phyloP scores from a whole-genome alignment of 2,888 invertebrate genomes.

The Entomobrya multifasciata region DNA sequence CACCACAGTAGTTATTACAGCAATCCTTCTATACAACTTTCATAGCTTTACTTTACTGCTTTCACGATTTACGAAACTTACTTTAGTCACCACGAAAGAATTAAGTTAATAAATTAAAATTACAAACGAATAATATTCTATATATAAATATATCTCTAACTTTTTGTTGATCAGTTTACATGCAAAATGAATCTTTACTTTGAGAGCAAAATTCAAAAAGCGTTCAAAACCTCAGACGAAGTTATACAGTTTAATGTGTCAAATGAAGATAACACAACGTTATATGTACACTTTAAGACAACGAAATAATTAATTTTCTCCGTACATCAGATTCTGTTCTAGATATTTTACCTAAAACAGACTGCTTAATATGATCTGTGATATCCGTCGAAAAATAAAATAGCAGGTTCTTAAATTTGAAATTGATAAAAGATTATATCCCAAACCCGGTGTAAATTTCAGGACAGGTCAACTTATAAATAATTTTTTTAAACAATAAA shows the following conservation, averaged over 20 bases:
- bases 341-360: constrained; percentile 47
- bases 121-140: background rate
- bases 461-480: background rate
- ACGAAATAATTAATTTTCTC: constrained; percentile 21
- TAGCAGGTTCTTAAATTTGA: constrained; percentile 33
- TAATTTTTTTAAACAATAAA: background rate
- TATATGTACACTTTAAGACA: background rate
- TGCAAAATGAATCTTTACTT: too few relatives aligned
- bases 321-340: constrained; percentile 21
- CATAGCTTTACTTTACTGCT: constrained; percentile 47
- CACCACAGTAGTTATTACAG: constrained; percentile 50
- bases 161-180: background rate
- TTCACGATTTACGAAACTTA: constrained; percentile 23
- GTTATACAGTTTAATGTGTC: too few relatives aligned
- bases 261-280: too few relatives aligned
- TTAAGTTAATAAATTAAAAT: too few relatives aligned
- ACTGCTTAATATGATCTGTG: constrained; percentile 72
- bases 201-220: too few relatives aligned
- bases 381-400: constrained; percentile 57
- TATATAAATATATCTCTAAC: background rate
- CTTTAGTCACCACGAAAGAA: constrained; percentile 29
- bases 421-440: background rate
- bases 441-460: background rate
- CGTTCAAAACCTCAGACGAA: too few relatives aligned
- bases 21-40: constrained; percentile 63